These are phyloP conservation scores for Rhagonycha lutea DNA, from an alignment of 2,888 invertebrate genomes.

Conservation along the genomic window DNA sequence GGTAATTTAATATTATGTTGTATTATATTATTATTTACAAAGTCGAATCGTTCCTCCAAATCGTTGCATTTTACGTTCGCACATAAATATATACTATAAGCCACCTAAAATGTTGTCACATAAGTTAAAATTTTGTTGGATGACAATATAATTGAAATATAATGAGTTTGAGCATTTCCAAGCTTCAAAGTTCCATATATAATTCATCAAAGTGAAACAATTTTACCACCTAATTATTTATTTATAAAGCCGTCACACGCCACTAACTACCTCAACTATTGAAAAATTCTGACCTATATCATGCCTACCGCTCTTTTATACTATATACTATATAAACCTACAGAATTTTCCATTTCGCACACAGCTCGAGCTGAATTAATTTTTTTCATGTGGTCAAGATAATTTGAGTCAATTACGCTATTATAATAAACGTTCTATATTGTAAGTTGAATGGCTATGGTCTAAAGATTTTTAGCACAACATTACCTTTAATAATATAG, in stretches of 20 bases:
- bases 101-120: not conserved
- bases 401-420: slow-evolving; percentile 51
- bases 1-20: not conserved
- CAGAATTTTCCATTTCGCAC: slow-evolving; percentile 39
- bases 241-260: slow-evolving; percentile 25
- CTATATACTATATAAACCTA: not conserved
- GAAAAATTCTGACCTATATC: slow-evolving; percentile 5
- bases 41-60: not conserved
- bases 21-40: not conserved
- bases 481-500: not conserved
- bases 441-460: slow-evolving; percentile 43
- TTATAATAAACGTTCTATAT: slow-evolving; percentile 49
- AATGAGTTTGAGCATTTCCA: slow-evolving; percentile 7
- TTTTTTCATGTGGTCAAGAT: slow-evolving; percentile 50
- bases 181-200: slow-evolving; percentile 21
- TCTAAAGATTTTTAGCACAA: slow-evolving; percentile 17
- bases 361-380: slow-evolving; percentile 47
- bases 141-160: not conserved
- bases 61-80: not conserved
- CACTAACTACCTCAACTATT: slow-evolving; percentile 5
- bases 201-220: slow-evolving; percentile 38
- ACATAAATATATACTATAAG: not conserved
- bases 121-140: not conserved
- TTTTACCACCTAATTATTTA: slow-evolving; percentile 34
- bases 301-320: not conserved